phyloP scores from a whole-genome alignment of 2,888 invertebrate genomes.

The Leptopilina syphax region DNA sequence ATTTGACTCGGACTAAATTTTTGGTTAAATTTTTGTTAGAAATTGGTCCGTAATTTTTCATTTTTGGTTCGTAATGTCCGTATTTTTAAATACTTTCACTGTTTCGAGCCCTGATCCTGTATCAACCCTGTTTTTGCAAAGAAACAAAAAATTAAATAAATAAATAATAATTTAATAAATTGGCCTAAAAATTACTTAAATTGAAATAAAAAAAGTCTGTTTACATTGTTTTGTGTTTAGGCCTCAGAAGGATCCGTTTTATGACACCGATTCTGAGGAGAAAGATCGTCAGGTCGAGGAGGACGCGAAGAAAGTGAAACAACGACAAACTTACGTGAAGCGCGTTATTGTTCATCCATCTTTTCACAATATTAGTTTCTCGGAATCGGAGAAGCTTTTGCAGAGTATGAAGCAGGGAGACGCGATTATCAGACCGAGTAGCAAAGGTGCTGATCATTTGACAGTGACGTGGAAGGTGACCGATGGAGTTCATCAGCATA shows the following conservation, averaged over 20 bases:
- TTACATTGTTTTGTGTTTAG: constrained; percentile 74
- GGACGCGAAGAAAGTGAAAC: constrained; percentile 89
- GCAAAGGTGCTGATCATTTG: constrained; percentile 96
- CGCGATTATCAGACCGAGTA: constrained; percentile 96
- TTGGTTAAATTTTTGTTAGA: too few relatives aligned
- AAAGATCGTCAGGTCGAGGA: constrained; percentile 87
- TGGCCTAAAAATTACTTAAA: too few relatives aligned
- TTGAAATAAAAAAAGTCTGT: too few relatives aligned
- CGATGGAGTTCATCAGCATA: constrained; percentile 96
- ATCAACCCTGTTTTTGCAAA: background rate
- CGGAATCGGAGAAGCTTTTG: constrained; percentile 95
- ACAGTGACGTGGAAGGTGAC: constrained; percentile 99
- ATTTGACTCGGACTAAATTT: too few relatives aligned
- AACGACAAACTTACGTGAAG: constrained; percentile 92
- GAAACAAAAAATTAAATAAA: background rate
- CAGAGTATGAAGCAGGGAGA: constrained; percentile 97
- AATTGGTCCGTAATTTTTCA: too few relatives aligned
- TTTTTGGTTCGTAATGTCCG: too few relatives aligned
- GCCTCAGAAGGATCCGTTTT: constrained; percentile 92
- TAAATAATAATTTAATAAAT: too few relatives aligned
- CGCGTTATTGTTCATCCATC: constrained; percentile 98
- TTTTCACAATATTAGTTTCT: constrained; percentile 97
- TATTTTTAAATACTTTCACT: too few relatives aligned
- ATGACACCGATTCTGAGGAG: constrained; percentile 91
- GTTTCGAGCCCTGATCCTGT: too few relatives aligned